Evolutionary conservation across 2,113 vertebrate species (phyloP), one percentile per base, ranked within the genome.

Genomic region (Erpornis zantholeuca): DNA sequence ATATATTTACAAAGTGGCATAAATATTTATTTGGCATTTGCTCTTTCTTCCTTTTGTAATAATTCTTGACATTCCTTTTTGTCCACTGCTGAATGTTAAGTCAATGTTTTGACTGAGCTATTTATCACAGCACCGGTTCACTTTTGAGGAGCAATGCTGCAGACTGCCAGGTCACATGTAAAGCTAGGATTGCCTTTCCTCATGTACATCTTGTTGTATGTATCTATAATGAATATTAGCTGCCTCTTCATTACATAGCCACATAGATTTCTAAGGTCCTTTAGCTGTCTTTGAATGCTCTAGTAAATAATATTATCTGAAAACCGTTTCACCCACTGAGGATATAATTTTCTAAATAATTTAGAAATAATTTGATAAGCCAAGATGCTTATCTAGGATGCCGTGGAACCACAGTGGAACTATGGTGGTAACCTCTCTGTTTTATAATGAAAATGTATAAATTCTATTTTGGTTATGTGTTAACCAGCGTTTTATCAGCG

Each of bases 31-130:
- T 83, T 72, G 85, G 14, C 54, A 20, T 86, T 53, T 89, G 31
- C 3, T 86, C 36, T 86, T 64, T 52, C 64, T 91, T 89, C 90
- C 54, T 65, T 72, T 47, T 77, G 45, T 38, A 40, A 42, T 64
- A 91, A 77, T 69, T 71, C 52, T 54, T 60, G 75, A n/a, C 38
- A 71, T 75, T 79, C 25, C 9, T 50, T 79, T 94, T 92, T 68
- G 33, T 68, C 52, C 29, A 45, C 38, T 82, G 52, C 13, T 85
- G 38, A 85, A 79, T 25, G 18, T 79, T 28, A 71, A 94, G 36
- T 23, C 9, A 4, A 11, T 71, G 38, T 59, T 90, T 79, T 82
- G 86, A 75, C 3, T 0, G 36, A 82, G 27, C 15, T 54, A n/a
- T 66, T 88, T 78, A 59, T 75, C 47, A 33, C 3, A 54, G 20